These are phyloP conservation scores for Cherax destructor DNA, from an alignment of 1,140 invertebrate species.

Conservation along the genomic window DNA sequence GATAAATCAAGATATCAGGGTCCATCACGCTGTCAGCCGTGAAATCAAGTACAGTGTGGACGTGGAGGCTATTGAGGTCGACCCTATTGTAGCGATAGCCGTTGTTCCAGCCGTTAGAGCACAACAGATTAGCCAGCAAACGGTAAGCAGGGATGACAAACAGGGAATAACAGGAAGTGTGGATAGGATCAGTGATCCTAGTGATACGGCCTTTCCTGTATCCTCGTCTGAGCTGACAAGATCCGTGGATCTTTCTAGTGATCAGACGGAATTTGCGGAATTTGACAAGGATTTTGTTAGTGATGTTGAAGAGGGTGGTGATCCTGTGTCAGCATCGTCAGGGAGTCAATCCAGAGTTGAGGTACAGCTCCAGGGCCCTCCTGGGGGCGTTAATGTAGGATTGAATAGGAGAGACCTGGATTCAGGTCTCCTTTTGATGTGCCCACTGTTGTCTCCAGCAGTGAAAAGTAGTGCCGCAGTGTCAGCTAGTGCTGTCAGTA, in stretches of 20 bases:
- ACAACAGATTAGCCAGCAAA: background rate
- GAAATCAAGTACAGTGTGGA: constrained; percentile 16
- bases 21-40: background rate
- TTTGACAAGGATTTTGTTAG: background rate
- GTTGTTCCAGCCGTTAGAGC: background rate
- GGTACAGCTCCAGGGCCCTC: background rate
- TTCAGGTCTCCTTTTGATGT: background rate
- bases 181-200: background rate
- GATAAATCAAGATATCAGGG: background rate
- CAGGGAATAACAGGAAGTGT: background rate
- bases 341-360: background rate
- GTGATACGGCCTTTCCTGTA: background rate
- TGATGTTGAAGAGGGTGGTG: background rate
- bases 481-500: no score
- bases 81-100: background rate
- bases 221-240: no score
- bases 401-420: background rate
- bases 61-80: background rate
- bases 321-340: background rate
- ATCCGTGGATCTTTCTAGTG: background rate
- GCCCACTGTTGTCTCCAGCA: background rate
- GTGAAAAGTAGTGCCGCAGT: background rate
- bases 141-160: background rate
- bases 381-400: no score
- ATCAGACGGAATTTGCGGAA: background rate